These are phyloP conservation scores for Philhelius pedissequus DNA, from an alignment of 2,888 invertebrate species.

Conservation along the genomic window DNA sequence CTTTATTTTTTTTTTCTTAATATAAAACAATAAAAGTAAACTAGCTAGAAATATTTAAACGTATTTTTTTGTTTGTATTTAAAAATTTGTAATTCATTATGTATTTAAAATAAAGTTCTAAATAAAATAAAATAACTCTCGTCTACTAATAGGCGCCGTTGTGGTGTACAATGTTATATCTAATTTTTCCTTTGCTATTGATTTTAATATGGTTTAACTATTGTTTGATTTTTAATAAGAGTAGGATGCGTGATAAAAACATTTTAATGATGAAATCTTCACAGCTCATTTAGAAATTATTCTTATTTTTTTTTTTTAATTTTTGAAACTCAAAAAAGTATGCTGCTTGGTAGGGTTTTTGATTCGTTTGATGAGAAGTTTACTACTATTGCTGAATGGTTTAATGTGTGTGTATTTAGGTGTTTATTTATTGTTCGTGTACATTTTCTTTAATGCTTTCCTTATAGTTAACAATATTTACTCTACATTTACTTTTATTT, in stretches of 20 bases:
- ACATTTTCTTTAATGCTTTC: constrained; percentile 42
- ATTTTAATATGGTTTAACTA: constrained; percentile 36
- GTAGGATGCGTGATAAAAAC: constrained; percentile 43
- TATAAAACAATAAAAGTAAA: constrained; percentile 66
- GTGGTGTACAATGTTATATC: constrained; percentile 6
- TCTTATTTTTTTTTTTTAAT: neutral
- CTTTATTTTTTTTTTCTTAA: constrained; percentile 40
- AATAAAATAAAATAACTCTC: constrained; percentile 27
- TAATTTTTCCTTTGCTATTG: neutral
- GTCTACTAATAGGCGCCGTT: constrained; percentile 30
- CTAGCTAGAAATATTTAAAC: constrained; percentile 60
- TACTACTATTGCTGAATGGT: constrained; percentile 23
- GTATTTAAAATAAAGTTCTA: constrained; percentile 22
- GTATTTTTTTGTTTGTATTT: constrained; percentile 31
- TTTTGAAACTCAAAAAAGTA: constrained; percentile 17
- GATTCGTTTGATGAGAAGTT: constrained; percentile 37
- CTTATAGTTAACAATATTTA: constrained; percentile 51
- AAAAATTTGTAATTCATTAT: constrained; percentile 27
- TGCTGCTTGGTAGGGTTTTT: constrained; percentile 11
- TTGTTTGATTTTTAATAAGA: constrained; percentile 44
- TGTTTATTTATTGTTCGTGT: constrained; percentile 20
- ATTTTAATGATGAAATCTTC: constrained; percentile 55
- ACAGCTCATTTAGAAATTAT: constrained; percentile 53
- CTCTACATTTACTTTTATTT: constrained; percentile 32
- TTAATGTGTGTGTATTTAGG: constrained; percentile 26